Evolutionary conservation across 30 jellyfish, hydroid and myxozoan genomes (phyloP).

Genomic region (Pelagia noctiluca): DNA sequence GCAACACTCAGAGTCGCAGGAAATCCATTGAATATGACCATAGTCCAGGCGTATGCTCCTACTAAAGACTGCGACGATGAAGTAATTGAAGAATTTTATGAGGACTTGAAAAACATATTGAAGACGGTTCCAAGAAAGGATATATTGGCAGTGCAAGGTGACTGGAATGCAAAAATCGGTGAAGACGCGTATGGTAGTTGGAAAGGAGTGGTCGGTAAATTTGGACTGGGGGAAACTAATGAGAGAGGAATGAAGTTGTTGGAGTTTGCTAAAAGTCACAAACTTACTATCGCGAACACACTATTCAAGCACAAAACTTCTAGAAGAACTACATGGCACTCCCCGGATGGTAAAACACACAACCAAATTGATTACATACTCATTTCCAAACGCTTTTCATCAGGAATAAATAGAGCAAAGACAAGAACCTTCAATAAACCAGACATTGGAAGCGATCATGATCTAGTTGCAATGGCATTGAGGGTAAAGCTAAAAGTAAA

Average conservation of each 20-base stretch:
- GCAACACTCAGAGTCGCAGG: conserved; percentile 20
- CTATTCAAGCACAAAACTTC: conserved; percentile 12
- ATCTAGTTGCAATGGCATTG: conserved; percentile 34
- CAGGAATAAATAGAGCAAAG: conserved; percentile 37
- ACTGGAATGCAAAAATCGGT: conserved; percentile 50
- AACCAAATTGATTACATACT: conserved; percentile 46
- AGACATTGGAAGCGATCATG: conserved; percentile 58
- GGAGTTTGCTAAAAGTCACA: conserved; percentile 14
- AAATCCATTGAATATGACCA: conserved; percentile 33
- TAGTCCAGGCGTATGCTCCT: conserved; percentile 45
- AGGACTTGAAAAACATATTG: conserved; percentile 32
- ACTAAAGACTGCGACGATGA: conserved; percentile 32
- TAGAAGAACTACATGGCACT: conserved; percentile 44
- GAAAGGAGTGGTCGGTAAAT: conserved; percentile 36
- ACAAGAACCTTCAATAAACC: conserved; percentile 33
- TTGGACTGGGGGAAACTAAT: conserved; percentile 9
- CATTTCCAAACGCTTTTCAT: neutral
- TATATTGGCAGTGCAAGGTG: conserved; percentile 39
- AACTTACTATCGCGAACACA: neutral
- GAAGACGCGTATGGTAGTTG: conserved; percentile 22
- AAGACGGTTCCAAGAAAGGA: conserved; percentile 29
- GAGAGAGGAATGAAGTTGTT: conserved; percentile 28
- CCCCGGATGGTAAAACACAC: conserved; percentile 38
- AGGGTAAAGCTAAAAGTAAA: conserved; percentile 10
- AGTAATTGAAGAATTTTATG: conserved; percentile 35